Conservation (phyloP, 2,113 vertebrate genomes). For the Lethenteron reissneri region DNA sequence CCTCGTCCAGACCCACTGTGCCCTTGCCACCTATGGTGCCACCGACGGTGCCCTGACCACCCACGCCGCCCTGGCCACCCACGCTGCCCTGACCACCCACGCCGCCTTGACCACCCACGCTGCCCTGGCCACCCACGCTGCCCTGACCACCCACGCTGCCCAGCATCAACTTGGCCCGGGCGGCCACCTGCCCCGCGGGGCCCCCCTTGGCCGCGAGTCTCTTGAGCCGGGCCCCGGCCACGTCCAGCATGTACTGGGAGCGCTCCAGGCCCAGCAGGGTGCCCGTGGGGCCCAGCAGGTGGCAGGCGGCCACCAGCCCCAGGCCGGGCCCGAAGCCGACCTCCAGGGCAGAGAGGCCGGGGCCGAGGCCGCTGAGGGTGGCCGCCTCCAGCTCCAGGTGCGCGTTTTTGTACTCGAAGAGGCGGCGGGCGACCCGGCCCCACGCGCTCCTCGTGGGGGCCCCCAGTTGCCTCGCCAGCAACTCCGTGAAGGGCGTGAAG, state of each 20-base stretch:
- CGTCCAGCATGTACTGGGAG: slow-evolving; percentile 25
- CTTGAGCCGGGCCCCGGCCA: slow-evolving; percentile 18
- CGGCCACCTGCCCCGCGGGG: too few relatives aligned
- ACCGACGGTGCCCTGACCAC: slow-evolving; percentile 20
- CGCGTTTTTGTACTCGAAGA: slow-evolving; percentile 15
- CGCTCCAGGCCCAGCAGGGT: slow-evolving; percentile 25
- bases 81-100: background rate
- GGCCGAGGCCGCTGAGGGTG: slow-evolving; percentile 19
- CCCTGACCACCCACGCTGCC: slow-evolving; percentile 8
- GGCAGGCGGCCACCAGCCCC: slow-evolving; percentile 19
- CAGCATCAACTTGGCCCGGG: too few relatives aligned
- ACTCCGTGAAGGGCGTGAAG: slow-evolving; percentile 10
- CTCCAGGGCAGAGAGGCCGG: slow-evolving; percentile 22
- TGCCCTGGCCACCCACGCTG: slow-evolving; percentile 20
- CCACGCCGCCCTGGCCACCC: slow-evolving; percentile 17
- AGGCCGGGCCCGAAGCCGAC: slow-evolving; percentile 25
- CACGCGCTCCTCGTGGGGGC: slow-evolving; percentile 17
- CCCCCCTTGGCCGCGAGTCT: slow-evolving; percentile 9
- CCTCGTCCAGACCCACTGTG: slow-evolving; percentile 22
- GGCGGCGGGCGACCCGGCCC: slow-evolving; percentile 21
- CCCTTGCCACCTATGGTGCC: slow-evolving; percentile 9
- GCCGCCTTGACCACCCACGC: slow-evolving; percentile 17
- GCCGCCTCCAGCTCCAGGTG: slow-evolving; percentile 23
- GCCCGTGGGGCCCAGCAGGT: slow-evolving; percentile 18
- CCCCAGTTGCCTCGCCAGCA: slow-evolving; percentile 19